phyloP scores from a whole-genome alignment of 1,140 invertebrate genomes.

The Lucilia sericata region DNA sequence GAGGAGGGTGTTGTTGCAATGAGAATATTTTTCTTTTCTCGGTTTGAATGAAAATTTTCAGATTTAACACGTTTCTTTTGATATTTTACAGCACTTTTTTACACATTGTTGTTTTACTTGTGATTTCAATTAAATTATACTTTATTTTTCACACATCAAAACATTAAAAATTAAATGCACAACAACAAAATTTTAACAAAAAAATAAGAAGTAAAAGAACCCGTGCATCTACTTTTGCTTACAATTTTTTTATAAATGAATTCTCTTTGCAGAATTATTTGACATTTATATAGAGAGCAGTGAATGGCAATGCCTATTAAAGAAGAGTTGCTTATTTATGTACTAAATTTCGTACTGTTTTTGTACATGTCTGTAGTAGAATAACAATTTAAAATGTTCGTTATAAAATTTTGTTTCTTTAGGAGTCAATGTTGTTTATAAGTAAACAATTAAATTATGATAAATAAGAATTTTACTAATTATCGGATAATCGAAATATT shows the following conservation, averaged over 20 bases:
- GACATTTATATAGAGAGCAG: constrained; percentile 2
- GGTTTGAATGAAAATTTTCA: not conserved
- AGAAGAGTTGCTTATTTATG: not conserved
- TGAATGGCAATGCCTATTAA: not conserved
- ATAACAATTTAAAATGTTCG: no score
- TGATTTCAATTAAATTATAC: not conserved
- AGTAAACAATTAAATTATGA: no score
- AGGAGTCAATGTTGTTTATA: no score
- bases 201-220: not conserved
- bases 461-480: no score
- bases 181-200: not conserved
- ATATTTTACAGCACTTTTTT: constrained; percentile 3
- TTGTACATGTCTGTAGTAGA: no score
- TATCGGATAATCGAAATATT: no score
- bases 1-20: not conserved
- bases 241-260: constrained; percentile 10
- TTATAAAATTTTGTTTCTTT: no score
- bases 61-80: constrained; percentile 7
- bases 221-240: not conserved
- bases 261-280: not conserved
- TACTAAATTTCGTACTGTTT: not conserved
- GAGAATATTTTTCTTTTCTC: not conserved
- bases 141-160: constrained; percentile 12
- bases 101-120: not conserved
- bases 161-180: not conserved